Evolutionary conservation across 1,140 invertebrate species (phyloP).

Genomic region (Microvelia longipes): DNA sequence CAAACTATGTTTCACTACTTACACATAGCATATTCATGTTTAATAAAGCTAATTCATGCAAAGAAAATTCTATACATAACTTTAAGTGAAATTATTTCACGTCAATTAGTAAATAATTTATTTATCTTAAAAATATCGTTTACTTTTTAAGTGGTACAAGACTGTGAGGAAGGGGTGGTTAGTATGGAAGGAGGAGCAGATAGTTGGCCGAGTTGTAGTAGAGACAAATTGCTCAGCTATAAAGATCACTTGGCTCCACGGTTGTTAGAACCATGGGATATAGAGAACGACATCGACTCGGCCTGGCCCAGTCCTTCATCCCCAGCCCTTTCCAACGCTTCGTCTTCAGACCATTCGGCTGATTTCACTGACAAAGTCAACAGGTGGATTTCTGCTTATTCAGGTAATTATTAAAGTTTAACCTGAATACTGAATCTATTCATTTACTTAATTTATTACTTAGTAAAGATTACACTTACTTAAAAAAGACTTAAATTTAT

Average conservation of each 20-base stretch:
- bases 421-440: no score
- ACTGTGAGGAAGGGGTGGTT: background rate
- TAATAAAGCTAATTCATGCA: no score
- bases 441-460: no score
- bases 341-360: background rate
- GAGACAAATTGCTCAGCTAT: background rate
- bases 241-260: background rate
- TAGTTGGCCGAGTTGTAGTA: background rate
- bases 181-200: background rate
- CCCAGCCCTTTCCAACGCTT: background rate
- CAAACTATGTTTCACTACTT: no score
- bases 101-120: no score
- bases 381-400: background rate
- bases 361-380: constrained; percentile 1
- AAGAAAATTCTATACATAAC: no score
- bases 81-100: no score
- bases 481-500: no score
- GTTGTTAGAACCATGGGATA: background rate
- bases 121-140: no score
- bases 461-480: no score
- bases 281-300: background rate
- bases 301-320: background rate
- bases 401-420: no score
- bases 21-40: no score
- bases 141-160: background rate